Evolutionary conservation across 2,797 vertebrate species (phyloP).

Genomic region (Okamejei kenojei): DNA sequence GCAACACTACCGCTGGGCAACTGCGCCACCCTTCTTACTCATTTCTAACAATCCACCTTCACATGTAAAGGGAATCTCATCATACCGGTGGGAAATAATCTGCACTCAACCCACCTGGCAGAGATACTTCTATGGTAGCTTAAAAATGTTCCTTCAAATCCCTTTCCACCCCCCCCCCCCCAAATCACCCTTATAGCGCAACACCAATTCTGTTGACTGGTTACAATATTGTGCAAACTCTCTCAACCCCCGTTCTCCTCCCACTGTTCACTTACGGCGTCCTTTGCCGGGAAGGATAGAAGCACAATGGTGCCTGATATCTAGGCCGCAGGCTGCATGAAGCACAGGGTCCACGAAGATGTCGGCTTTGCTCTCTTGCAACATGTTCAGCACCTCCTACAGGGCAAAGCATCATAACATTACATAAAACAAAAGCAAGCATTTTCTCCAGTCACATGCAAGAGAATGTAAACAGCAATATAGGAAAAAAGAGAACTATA

Average conservation of each 20-base stretch:
- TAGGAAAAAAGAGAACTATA: too few relatives aligned
- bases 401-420: neutral
- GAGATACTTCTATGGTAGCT: neutral
- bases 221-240: neutral
- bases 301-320: slow-evolving; percentile 95
- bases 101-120: neutral
- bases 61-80: neutral
- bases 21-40: neutral
- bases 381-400: slow-evolving; percentile 91
- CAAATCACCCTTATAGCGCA: too few relatives aligned
- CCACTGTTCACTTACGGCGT: slow-evolving; percentile 70
- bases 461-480: too few relatives aligned
- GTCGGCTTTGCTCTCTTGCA: slow-evolving; percentile 96
- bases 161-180: neutral
- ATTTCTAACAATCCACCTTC: neutral
- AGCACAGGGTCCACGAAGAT: slow-evolving; percentile 95
- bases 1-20: too few relatives aligned
- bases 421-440: neutral
- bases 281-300: slow-evolving; percentile 86
- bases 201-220: neutral
- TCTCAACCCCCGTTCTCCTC: neutral
- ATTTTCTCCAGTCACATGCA: neutral
- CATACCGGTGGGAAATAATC: neutral
- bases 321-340: slow-evolving; percentile 90
- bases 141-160: neutral